phyloP scores from a whole-genome alignment of 2,113 vertebrate genomes.

The Sinocyclocheilus anshuiensis region DNA sequence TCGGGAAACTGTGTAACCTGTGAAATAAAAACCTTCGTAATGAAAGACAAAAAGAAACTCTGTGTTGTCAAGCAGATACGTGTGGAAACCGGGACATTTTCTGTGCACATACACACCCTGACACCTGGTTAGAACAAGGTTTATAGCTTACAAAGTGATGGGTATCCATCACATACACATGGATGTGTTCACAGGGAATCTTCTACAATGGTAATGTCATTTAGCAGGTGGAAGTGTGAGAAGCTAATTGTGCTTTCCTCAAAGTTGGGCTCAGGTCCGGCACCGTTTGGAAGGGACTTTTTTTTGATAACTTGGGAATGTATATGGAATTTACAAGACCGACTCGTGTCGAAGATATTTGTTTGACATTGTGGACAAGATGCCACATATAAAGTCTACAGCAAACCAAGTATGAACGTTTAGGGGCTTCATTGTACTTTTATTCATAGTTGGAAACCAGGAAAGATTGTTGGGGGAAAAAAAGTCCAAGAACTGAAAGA shows the following conservation, averaged over 20 bases:
- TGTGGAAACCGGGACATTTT: conserved; percentile 46
- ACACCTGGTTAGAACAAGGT: conserved; percentile 40
- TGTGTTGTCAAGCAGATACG: conserved; percentile 30
- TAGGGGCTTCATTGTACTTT: conserved; percentile 61
- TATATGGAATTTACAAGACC: conserved; percentile 45
- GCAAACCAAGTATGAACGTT: conserved; percentile 70
- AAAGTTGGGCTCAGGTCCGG: conserved; percentile 38
- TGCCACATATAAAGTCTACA: conserved; percentile 44
- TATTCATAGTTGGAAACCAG: conserved; percentile 60
- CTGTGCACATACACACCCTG: conserved; percentile 36
- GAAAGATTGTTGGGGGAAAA: conserved; percentile 49
- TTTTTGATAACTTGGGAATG: conserved; percentile 48
- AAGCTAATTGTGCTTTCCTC: conserved; percentile 36
- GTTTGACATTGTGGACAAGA: conserved; percentile 33
- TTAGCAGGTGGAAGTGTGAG: conserved; percentile 45
- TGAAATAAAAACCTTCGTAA: conserved; percentile 46
- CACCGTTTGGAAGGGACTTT: conserved; percentile 43
- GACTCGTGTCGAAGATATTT: conserved; percentile 19
- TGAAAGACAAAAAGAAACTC: conserved; percentile 45
- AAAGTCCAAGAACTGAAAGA: conserved; percentile 44
- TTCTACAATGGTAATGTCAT: conserved; percentile 41
- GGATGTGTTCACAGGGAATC: conserved; percentile 52
- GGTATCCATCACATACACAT: conserved; percentile 40
- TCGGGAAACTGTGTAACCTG: conserved; percentile 50
- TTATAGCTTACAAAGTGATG: conserved; percentile 36